These are phyloP conservation scores for Camponotus vicinus DNA, from an alignment of 1,140 invertebrate species.

Conservation along the genomic window DNA sequence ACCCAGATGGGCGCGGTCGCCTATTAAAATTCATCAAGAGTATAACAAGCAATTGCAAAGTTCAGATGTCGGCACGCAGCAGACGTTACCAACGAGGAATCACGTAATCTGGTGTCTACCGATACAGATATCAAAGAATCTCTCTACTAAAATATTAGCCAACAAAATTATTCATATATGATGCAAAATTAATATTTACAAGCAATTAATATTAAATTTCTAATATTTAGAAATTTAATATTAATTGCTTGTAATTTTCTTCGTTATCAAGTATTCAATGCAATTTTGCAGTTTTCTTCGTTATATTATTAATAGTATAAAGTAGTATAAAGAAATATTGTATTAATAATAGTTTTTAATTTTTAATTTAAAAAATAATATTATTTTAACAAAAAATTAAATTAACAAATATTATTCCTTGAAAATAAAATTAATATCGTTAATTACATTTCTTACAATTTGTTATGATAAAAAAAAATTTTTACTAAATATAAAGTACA, in stretches of 20 bases:
- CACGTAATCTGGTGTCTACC: neutral
- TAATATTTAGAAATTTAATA: neutral
- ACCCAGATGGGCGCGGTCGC: neutral
- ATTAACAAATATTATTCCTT: too few relatives aligned
- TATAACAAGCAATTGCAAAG: constrained; percentile 56
- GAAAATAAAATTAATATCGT: neutral
- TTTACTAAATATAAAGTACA: constrained; percentile 1
- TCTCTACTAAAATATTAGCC: neutral
- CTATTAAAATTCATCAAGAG: constrained; percentile 58
- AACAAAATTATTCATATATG: neutral
- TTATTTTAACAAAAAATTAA: neutral
- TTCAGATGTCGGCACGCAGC: constrained; percentile 23
- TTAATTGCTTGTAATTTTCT: neutral
- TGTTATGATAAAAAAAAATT: neutral
- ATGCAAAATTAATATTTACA: constrained; percentile 3
- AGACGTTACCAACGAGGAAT: constrained; percentile 16
- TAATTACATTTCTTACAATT: neutral
- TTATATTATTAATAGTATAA: neutral
- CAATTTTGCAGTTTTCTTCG: neutral
- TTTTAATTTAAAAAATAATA: neutral
- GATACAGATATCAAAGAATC: constrained; percentile 8
- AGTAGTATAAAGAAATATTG: neutral
- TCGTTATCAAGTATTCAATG: too few relatives aligned
- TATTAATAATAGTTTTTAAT: neutral
- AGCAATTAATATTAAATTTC: too few relatives aligned